These are phyloP conservation scores for Phainopepla nitens DNA, from an alignment of 2,113 vertebrate species.

Conservation along the genomic window DNA sequence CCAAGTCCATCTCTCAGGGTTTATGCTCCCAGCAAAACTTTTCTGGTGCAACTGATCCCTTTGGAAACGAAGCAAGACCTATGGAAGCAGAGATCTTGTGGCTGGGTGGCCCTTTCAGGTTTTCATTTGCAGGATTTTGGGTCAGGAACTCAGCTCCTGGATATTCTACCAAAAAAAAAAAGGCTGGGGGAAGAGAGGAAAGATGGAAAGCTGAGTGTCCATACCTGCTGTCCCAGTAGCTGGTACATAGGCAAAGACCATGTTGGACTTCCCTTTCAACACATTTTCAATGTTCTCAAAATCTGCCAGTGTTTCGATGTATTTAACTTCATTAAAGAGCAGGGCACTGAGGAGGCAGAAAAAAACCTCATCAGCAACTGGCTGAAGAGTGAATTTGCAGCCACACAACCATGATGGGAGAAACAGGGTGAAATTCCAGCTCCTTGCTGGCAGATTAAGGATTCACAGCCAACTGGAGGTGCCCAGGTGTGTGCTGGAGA, in stretches of 20 bases:
- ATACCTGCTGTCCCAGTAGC: slow-evolving; percentile 90
- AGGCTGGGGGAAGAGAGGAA: neutral
- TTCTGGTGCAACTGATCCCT: neutral
- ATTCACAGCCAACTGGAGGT: neutral
- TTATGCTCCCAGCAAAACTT: neutral
- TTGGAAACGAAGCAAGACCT: neutral
- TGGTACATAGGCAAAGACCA: slow-evolving; percentile 84
- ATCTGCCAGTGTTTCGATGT: slow-evolving; percentile 79
- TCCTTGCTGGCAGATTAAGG: neutral
- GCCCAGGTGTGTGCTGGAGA: neutral
- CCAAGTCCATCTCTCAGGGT: neutral
- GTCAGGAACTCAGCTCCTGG: neutral
- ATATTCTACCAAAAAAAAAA: neutral
- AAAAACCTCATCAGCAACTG: neutral
- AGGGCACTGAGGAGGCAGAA: slow-evolving; percentile 76
- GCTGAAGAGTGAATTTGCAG: neutral
- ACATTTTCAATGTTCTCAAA: slow-evolving; percentile 80
- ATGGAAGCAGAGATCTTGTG: neutral
- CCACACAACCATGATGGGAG: neutral
- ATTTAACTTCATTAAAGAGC: slow-evolving; percentile 91
- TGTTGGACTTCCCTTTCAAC: slow-evolving; percentile 78
- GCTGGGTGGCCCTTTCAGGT: neutral
- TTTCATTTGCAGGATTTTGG: neutral
- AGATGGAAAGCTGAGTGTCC: neutral
- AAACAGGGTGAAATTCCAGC: neutral